Conservation (phyloP, 2,113 vertebrate genomes). For the Cavia aperea region DNA sequence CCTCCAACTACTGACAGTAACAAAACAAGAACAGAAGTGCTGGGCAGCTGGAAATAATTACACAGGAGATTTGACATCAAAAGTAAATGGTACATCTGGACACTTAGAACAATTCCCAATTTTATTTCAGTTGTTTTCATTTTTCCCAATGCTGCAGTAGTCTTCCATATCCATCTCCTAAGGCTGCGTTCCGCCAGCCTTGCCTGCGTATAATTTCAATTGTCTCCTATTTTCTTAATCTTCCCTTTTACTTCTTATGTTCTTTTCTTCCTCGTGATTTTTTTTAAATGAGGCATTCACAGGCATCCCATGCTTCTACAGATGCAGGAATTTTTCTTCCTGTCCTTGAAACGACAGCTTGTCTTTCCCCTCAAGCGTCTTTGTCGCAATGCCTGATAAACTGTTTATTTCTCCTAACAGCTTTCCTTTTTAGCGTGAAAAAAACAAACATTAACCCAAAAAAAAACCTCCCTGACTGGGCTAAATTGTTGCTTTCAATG, state of each 20-base stretch:
- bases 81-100: conserved; percentile 7
- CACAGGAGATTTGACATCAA: neutral
- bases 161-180: neutral
- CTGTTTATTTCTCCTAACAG: conserved; percentile 69
- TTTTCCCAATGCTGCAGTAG: neutral
- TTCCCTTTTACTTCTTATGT: conserved; percentile 11
- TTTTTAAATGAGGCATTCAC: neutral
- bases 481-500: neutral
- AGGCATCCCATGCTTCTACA: neutral
- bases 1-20: neutral
- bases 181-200: neutral
- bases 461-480: neutral
- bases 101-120: conserved; percentile 20
- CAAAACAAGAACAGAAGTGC: neutral
- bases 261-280: neutral
- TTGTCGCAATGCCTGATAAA: conserved; percentile 54
- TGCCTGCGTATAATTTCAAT: conserved; percentile 14
- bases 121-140: neutral
- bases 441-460: conserved; percentile 60
- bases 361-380: conserved; percentile 59
- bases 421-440: conserved; percentile 58
- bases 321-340: conserved; percentile 41
- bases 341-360: conserved; percentile 63
- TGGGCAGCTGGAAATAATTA: conserved; percentile 38
- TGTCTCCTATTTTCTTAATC: conserved; percentile 29